phyloP scores from a whole-genome alignment of 1,140 invertebrate species.

The Maconellicoccus hirsutus region DNA sequence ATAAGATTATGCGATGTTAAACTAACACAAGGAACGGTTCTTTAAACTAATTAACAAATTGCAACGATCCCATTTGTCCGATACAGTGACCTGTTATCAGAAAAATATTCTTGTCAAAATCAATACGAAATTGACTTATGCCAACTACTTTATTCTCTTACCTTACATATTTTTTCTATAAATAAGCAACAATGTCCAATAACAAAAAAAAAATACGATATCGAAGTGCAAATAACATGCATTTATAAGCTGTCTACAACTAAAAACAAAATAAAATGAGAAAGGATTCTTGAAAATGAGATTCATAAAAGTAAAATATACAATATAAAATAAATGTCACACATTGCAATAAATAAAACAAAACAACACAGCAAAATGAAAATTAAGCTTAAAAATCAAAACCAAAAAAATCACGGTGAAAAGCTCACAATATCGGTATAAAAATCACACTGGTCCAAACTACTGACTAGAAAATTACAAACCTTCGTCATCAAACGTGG shows the following conservation, averaged over 20 bases:
- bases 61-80: slow-evolving; percentile 62
- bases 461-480: slow-evolving; percentile 27
- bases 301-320: neutral
- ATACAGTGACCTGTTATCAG: slow-evolving; percentile 47
- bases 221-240: neutral
- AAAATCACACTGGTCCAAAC: neutral
- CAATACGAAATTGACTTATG: no score
- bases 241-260: slow-evolving; percentile 2
- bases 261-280: neutral
- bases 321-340: neutral
- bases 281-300: neutral
- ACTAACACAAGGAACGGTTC: neutral
- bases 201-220: neutral
- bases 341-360: neutral
- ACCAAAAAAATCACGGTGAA: neutral
- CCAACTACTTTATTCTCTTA: no score
- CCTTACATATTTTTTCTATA: no score
- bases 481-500: slow-evolving; percentile 78
- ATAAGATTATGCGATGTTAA: no score
- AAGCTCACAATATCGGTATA: neutral
- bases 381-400: neutral
- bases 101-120: neutral
- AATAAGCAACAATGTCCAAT: no score
- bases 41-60: slow-evolving; percentile 45
- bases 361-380: neutral